phyloP scores from a whole-genome alignment of 2,113 vertebrate species.

The Osmerus mordax region DNA sequence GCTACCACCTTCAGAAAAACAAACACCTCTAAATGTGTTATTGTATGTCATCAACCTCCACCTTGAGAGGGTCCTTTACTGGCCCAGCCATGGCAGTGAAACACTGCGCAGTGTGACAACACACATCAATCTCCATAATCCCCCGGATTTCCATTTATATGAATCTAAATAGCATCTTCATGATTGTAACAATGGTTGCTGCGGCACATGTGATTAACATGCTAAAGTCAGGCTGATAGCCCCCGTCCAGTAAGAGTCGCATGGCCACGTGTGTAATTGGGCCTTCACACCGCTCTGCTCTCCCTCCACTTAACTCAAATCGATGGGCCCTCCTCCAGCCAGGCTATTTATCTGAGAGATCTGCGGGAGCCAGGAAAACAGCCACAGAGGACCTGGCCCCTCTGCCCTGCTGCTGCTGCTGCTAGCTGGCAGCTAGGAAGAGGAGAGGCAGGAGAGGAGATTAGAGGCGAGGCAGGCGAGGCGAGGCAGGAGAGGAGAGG shows the following conservation, averaged over 20 bases:
- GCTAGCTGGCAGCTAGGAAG: too few relatives aligned
- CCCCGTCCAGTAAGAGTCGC: constrained; percentile 43
- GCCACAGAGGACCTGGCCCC: constrained; percentile 56
- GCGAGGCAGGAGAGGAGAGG: too few relatives aligned
- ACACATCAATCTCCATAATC: constrained; percentile 38
- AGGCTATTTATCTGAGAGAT: constrained; percentile 60
- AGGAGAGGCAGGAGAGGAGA: too few relatives aligned
- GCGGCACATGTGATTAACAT: constrained; percentile 62
- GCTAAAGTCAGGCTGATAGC: constrained; percentile 50
- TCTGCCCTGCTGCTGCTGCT: background rate
- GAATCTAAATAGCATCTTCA: constrained; percentile 52
- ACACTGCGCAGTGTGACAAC: background rate
- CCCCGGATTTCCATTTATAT: constrained; percentile 62
- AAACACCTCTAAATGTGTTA: constrained; percentile 10
- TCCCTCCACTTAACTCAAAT: constrained; percentile 66
- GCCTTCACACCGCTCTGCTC: background rate
- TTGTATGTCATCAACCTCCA: constrained; percentile 17
- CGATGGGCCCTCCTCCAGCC: constrained; percentile 63
- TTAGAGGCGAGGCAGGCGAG: too few relatives aligned
- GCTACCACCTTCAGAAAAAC: background rate
- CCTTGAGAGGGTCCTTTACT: constrained; percentile 42
- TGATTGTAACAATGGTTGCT: constrained; percentile 45
- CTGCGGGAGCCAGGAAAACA: constrained; percentile 51
- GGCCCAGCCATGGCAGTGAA: background rate
- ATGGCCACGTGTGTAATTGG: constrained; percentile 42